Conservation (phyloP, 2,888 invertebrate species). For the Glomeris marginata region DNA sequence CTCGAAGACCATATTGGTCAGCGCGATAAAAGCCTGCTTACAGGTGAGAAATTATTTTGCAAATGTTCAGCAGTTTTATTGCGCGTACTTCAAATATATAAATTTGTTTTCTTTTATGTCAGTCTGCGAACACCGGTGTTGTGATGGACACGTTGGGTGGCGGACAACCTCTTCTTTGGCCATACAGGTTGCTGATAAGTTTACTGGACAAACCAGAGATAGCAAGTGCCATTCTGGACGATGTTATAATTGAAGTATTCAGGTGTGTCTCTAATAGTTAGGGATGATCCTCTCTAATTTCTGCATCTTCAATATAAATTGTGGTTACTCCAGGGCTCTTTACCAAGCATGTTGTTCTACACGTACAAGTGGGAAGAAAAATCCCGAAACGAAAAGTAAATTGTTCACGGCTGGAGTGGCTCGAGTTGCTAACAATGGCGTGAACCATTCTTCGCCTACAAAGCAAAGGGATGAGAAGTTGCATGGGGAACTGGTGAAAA, state of each 20-base stretch:
- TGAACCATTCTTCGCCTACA: slow-evolving; percentile 15
- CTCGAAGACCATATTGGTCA: no score
- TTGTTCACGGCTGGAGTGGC: slow-evolving; percentile 29
- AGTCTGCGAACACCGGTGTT: no score
- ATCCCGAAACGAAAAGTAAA: slow-evolving; percentile 10
- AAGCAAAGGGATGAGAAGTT: slow-evolving; percentile 12
- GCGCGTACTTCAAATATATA: no score
- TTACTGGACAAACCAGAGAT: slow-evolving; percentile 76
- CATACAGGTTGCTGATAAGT: slow-evolving; percentile 62
- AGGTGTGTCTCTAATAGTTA: no score
- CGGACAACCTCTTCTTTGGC: slow-evolving; percentile 26
- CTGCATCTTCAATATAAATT: not conserved
- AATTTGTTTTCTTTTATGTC: no score
- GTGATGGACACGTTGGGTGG: no score
- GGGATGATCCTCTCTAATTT: no score
- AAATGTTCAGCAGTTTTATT: no score
- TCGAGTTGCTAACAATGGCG: slow-evolving; percentile 21
- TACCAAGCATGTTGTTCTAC: slow-evolving; percentile 40
- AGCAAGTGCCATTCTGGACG: slow-evolving; percentile 58
- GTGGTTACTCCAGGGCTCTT: slow-evolving; percentile 31
- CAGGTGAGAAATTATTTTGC: no score
- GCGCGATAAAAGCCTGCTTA: no score
- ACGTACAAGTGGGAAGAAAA: no score
- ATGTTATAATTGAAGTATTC: slow-evolving; percentile 62
- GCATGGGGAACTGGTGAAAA: slow-evolving; percentile 52